Evolutionary conservation across 1,140 invertebrate genomes (phyloP).

Genomic region (Acromyrmex echinatior): DNA sequence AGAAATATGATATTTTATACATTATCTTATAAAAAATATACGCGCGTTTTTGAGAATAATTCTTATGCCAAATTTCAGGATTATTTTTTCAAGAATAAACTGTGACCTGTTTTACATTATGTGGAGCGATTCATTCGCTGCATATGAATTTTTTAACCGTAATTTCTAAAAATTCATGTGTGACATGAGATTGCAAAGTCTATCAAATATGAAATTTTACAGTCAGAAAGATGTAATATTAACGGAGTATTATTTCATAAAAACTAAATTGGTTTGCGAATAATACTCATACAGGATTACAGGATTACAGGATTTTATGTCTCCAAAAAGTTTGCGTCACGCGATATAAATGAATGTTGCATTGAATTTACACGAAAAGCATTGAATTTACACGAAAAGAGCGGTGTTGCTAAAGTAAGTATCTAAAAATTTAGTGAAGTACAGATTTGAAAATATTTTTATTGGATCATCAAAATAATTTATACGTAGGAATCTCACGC

Average conservation of each 20-base stretch:
- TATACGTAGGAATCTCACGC: too few species aligned
- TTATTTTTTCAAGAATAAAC: constrained; percentile 1
- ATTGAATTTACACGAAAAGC: too few species aligned
- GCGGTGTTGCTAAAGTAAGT: too few species aligned
- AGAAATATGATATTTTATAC: not conserved
- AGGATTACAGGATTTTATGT: not conserved
- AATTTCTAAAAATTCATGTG: not conserved
- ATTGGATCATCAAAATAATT: too few species aligned
- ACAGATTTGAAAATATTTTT: too few species aligned
- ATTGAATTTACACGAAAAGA: too few species aligned
- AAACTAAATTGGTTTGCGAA: not conserved
- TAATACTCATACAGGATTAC: not conserved
- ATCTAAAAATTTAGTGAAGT: too few species aligned
- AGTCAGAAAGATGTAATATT: not conserved
- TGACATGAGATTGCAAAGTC: not conserved
- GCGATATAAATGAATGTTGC: not conserved
- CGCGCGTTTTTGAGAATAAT: not conserved
- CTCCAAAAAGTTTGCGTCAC: not conserved
- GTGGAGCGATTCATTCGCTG: not conserved
- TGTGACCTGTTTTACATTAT: not conserved
- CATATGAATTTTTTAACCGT: not conserved
- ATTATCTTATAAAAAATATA: not conserved
- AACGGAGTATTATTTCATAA: not conserved
- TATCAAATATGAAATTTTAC: not conserved
- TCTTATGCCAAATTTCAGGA: not conserved